Evolutionary conservation across 2,888 invertebrate genomes (phyloP), one percentile per base, ranked within the genome.

Genomic region (Onthophagus sagittarius): DNA sequence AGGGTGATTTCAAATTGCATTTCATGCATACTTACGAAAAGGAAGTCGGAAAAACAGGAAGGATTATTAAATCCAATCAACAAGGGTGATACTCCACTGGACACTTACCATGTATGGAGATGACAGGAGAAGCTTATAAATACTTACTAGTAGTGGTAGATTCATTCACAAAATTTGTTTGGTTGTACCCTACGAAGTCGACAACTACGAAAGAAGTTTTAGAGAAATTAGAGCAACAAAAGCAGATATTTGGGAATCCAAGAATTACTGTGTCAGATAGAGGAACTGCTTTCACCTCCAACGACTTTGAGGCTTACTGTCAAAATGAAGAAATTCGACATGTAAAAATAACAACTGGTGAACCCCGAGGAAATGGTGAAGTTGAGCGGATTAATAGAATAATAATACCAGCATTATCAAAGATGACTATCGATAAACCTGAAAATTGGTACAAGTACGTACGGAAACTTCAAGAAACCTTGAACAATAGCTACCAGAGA

Each of bases 261-360:
- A n/a, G 5, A 9, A 39, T 31, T 4, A 76, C 75, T 14, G 69
- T 76, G 0, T 71, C 74, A 7, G 74, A 85, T 72, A 75, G 78
- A 71, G 83, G 84, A 3, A 77, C 84, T 0, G 84, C 85, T 2
- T 85, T 82, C 73, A 83, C 83, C 0, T 81, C 83, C 0, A 71
- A 79, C 6, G 80, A 79, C 2, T 85, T 85, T 62, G 13, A 77
- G 71, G 74, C 80, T 0, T 85, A 84, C 74, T 84, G 83, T 73
- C 65, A 78, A 7, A 77, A 78, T 1, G 81, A 84, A 75, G 77
- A 76, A 0, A 84, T 85, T 11, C 71, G 79, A 63, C 82, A 82
- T 15, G 7, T 67, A 15, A 23, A n/a, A 31, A 67, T 67, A 9
- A 67, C 67, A 9, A 67, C 75, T 6, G 74, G 71, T 6, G 64